phyloP scores from a whole-genome alignment of 2,113 vertebrate species.

The Anoplopoma fimbria region DNA sequence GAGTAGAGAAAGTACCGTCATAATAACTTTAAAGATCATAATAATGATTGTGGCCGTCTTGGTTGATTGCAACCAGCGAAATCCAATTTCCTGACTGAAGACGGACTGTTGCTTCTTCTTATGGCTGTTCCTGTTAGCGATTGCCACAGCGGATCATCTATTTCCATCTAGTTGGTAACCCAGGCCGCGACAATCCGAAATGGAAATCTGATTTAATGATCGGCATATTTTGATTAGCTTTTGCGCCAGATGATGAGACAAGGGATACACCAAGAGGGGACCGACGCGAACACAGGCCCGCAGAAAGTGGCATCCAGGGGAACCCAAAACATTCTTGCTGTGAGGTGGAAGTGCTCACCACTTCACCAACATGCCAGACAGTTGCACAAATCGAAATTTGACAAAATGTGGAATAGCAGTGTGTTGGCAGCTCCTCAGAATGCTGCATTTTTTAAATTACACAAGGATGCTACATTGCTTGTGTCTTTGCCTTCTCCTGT shows the following conservation, averaged over 20 bases:
- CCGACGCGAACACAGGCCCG: no score
- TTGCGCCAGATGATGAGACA: background rate
- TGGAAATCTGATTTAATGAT: background rate
- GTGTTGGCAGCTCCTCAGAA: background rate
- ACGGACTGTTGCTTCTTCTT: background rate
- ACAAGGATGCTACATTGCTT: background rate
- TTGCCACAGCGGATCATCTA: no score
- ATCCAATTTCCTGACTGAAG: background rate
- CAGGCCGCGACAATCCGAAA: background rate
- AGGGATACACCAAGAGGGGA: no score
- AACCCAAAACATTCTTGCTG: no score
- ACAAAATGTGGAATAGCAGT: no score
- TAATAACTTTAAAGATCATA: background rate
- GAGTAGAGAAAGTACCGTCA: background rate
- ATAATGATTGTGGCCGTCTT: background rate
- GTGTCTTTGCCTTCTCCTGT: constrained; percentile 6
- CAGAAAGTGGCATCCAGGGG: no score
- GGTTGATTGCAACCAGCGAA: background rate
- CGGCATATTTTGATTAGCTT: background rate
- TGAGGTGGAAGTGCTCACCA: no score
- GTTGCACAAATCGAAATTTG: background rate
- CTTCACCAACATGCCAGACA: no score
- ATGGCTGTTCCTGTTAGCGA: no score
- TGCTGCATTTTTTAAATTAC: constrained; percentile 1
- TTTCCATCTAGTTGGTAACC: no score